Base-by-base conservation (phyloP, 2,797 vertebrate species). In the Myotis myotis region DNA sequence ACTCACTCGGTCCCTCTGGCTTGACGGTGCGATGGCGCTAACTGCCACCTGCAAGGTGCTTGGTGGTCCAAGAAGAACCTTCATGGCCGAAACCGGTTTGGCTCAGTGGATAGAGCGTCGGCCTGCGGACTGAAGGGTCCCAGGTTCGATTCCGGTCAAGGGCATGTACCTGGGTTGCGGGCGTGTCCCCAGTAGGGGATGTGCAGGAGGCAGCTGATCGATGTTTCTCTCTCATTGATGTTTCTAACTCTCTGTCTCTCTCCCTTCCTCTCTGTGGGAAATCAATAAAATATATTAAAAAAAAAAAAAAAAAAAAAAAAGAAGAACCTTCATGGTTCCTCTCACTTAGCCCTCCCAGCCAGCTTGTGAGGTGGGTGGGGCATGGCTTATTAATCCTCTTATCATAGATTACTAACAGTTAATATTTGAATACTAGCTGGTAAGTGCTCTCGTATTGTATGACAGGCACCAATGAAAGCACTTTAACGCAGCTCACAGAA, bases 1-100 rank as follows among this genome's bases (percentile, higher is more conserved):
- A 15, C 72, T 62, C 72, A 30, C 41, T 19, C 3, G 47, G 82
- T 41, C 47, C 51, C 51, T 70, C 76, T 17, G 80, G 38, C 62
- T 51, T 64, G 44, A 86, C 53, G 49, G 13, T 13, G n/a, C 38
- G 76, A 22, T 0, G 11, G 71, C 6, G 28, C n/a, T 20, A 0
- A 6, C 8, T 19, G 16, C 60, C 44, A 2, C 2, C 3, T 17
- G 33, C 49, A 28, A 0, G 4, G 38, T 13, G 1, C 17, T 1
- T 2, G 38, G 47, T 4, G 53, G 9, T 6, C 15, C 0, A 15
- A 44, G 44, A n/a, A 78, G 36, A 68, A 25, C 15, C 17, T 11
- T 1, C 6, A 6, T 1, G 10, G 20, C n/a, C n/a, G n/a, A n/a
- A n/a, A n/a, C n/a, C n/a, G n/a, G n/a, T n/a, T n/a, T n/a, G n/a